A percentile compares a stretch with the other conserved stretches of the same genome.
These are phyloP conservation scores for Rhopilema esculentum DNA, from an alignment of 30 jellyfish, hydroid and myxozoan genomes.

Conservation along the genomic window DNA sequence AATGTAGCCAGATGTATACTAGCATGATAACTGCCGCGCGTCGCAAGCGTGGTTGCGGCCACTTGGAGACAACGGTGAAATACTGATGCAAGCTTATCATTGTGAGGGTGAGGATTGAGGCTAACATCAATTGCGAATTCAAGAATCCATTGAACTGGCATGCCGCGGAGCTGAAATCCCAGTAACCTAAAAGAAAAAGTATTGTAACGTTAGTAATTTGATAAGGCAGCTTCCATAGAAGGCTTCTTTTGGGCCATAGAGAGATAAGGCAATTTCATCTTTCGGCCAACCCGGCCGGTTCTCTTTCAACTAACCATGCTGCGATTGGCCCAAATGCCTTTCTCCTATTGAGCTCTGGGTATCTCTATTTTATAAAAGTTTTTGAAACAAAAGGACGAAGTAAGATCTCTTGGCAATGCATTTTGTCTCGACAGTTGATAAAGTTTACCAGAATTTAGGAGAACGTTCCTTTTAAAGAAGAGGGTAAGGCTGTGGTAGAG, in stretches of 20 bases:
- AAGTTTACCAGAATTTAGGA: too few relatives aligned
- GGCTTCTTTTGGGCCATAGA: too few relatives aligned
- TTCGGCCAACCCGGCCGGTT: too few relatives aligned
- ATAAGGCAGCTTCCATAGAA: too few relatives aligned
- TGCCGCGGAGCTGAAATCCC: constrained; percentile 75
- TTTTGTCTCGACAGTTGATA: too few relatives aligned
- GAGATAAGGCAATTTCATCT: too few relatives aligned
- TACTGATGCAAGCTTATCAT: constrained; percentile 82
- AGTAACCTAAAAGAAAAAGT: constrained; percentile 46
- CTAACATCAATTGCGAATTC: constrained; percentile 63
- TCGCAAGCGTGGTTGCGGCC: constrained; percentile 60
- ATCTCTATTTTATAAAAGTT: background rate
- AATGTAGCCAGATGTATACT: constrained; percentile 61
- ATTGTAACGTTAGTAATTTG: background rate
- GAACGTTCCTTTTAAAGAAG: too few relatives aligned
- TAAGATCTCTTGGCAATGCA: too few relatives aligned
- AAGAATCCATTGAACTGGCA: constrained; percentile 75
- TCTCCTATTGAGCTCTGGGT: background rate
- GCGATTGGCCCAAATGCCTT: background rate
- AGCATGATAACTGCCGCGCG: constrained; percentile 77
- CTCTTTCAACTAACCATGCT: background rate
- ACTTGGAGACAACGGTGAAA: constrained; percentile 73
- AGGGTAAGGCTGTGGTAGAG: too few relatives aligned
- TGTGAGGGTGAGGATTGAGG: constrained; percentile 74
- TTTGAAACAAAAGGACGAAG: too few relatives aligned